Base-by-base conservation (phyloP, 2,113 vertebrate species). In the Bubo blakistoni region DNA sequence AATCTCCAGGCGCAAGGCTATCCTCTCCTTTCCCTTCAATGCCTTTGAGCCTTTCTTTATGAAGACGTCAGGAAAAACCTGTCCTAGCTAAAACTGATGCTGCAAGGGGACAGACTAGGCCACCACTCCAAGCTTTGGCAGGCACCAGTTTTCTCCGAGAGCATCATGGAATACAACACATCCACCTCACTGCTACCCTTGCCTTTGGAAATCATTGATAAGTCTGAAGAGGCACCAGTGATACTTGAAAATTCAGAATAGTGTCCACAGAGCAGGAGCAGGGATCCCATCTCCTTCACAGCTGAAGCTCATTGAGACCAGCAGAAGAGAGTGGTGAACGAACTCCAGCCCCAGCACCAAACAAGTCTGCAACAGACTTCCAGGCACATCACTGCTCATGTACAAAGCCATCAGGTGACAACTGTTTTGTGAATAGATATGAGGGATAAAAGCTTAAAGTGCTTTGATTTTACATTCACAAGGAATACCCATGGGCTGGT, bases 401-500 rank as follows among this genome's bases (percentile, higher is more conserved):
- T 36, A 59, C 52, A 66, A 87, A 92, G 61, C 29, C 32, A 47
- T 46, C 44, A 29, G 11, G 32, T 25, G 25, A 20, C 51, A 89
- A 62, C 30, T 11, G 8, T 25, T 67, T 36, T 3, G 1, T 30
- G 51, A 86, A 36, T 3, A 69, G n/a, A 17, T 42, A 65, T 5
- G 3, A 26, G 11, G 7, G 40, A 27, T 61, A 8, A n/a, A 93
- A 79, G 22, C 40, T 86, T 77, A n/a, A 49, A 36, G 57, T 15
- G 32, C 17, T 61, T 88, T 40, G 8, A 49, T 83, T 85, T 78
- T 73, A 14, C 65, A 13, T 74, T 84, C 69, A n/a, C 11, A 6
- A 54, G 55, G 40, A 78, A 54, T 7, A 26, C 16, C 34, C 20
- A 1, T 0, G 0, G 40, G 10, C 20, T 40, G 13, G 3, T 54